Conservation (phyloP, 2,888 invertebrate species). For the Drosophila sordidapex region DNA sequence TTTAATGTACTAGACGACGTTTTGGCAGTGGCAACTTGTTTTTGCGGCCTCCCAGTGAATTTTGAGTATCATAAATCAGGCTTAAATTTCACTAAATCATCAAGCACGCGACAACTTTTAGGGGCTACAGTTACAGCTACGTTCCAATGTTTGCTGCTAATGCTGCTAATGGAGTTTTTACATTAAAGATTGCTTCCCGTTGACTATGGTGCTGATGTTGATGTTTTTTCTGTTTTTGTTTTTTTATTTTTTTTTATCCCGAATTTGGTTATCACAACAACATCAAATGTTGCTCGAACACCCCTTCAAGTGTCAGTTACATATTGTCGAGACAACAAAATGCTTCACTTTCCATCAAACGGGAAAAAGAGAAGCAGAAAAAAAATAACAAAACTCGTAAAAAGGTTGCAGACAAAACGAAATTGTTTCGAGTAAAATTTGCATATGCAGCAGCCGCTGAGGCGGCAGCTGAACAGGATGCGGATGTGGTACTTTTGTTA, state of each 20-base stretch:
- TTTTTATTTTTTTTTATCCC: conserved; percentile 12
- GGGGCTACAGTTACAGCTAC: conserved; percentile 22
- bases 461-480: conserved; percentile 58
- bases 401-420: conserved; percentile 71
- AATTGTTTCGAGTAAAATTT: conserved; percentile 62
- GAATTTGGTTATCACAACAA: conserved; percentile 64
- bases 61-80: conserved; percentile 81
- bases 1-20: conserved; percentile 59
- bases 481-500: conserved; percentile 59
- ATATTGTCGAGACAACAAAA: conserved; percentile 79
- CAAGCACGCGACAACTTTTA: conserved; percentile 68
- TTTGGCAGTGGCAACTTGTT: conserved; percentile 44
- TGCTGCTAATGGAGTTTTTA: conserved; percentile 76
- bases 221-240: conserved; percentile 15
- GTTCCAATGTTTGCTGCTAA: conserved; percentile 50
- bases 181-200: conserved; percentile 65
- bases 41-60: conserved; percentile 56
- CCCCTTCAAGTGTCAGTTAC: conserved; percentile 80
- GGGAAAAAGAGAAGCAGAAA: conserved; percentile 39
- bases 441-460: conserved; percentile 65
- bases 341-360: conserved; percentile 68
- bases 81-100: conserved; percentile 83
- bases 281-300: conserved; percentile 75
- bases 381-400: conserved; percentile 48
- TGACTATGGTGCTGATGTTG: conserved; percentile 26